Percentiles rank a stretch among this genome's conserved stretches.
Evolutionary conservation across 2,888 invertebrate species (phyloP).

Genomic region (Chymomyza caudatula): DNA sequence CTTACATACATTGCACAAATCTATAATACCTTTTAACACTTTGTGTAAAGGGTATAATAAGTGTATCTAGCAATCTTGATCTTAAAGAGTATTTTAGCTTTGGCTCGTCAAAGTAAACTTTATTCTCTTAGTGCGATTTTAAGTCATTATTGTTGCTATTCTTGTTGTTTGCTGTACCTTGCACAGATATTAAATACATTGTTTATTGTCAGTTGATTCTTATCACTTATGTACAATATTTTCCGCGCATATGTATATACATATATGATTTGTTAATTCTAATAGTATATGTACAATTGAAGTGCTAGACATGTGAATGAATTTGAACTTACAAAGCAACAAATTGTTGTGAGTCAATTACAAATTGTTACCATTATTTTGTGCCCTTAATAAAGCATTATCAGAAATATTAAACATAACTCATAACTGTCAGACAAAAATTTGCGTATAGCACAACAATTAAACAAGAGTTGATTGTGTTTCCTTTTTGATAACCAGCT

Average conservation of each 20-base stretch:
- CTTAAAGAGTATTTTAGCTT: not conserved
- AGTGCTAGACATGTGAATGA: constrained; percentile 32
- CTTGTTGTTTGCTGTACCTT: not conserved
- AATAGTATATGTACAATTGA: constrained; percentile 46
- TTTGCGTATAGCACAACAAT: not conserved
- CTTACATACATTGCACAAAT: no score
- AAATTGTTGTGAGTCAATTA: not conserved
- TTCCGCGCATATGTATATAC: not conserved
- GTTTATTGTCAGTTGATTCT: not conserved
- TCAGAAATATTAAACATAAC: not conserved
- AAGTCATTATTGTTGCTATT: not conserved
- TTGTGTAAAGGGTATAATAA: no score
- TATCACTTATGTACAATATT: not conserved
- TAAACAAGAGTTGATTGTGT: not conserved
- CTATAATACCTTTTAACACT: no score
- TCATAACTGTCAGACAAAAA: not conserved
- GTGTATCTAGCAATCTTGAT: no score
- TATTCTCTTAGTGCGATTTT: not conserved
- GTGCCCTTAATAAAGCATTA: not conserved
- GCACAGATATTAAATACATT: not conserved
- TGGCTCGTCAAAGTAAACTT: not conserved
- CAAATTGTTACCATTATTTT: not conserved
- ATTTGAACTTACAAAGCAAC: not conserved
- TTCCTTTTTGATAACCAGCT: not conserved
- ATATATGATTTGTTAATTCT: not conserved